Base-by-base conservation (phyloP, 2,888 invertebrate species). In the Iselma pallidipennis region DNA sequence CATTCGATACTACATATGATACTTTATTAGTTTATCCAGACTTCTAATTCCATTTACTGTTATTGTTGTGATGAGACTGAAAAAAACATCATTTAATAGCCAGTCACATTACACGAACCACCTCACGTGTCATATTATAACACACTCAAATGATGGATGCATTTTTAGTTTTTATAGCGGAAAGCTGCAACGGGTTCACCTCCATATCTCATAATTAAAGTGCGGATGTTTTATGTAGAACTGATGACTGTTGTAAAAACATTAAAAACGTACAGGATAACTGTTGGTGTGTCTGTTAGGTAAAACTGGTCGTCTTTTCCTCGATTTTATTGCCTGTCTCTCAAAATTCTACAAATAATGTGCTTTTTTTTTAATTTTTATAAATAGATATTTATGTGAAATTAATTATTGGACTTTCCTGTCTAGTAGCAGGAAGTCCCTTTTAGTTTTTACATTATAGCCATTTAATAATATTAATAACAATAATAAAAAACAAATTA, bases 81-180 rank as follows among this genome's bases (percentile, higher is more conserved):
- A 33, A 33, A 31, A 33, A 42, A 19, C 9, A 42, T 50, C 48
- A 52, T 59, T 63, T 29, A 33, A 50, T 45, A 48, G 29, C 63
- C 63, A 66, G 58, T 71, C 71, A 68, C 69, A 71, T 71, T 71
- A 70, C 71, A 67, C 63, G 66, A 68, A 66, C 69, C 69, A 65
- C 69, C 68, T 69, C 59, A 66, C 69, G 60, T 68, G 70, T 70
- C 69, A 69, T 59, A 70, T 68, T 68, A 66, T 48, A 63, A 61
- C 66, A 62, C 61, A 63, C 57, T 66, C 65, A 65, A 68, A 69
- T 70, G 71, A 71, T 71, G 66, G 65, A 71, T 70, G 69, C 58
- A 57, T 65, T 62, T 42, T 57, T 59, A 1, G 63, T 69, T 70
- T 68, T 68, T 69, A 67, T 58, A 61, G 60, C 59, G 60, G 57